A percentile compares a stretch with the other conserved stretches of the same genome.
phyloP scores from a whole-genome alignment of 2,797 vertebrate genomes.

The Girardinus metallicus region DNA sequence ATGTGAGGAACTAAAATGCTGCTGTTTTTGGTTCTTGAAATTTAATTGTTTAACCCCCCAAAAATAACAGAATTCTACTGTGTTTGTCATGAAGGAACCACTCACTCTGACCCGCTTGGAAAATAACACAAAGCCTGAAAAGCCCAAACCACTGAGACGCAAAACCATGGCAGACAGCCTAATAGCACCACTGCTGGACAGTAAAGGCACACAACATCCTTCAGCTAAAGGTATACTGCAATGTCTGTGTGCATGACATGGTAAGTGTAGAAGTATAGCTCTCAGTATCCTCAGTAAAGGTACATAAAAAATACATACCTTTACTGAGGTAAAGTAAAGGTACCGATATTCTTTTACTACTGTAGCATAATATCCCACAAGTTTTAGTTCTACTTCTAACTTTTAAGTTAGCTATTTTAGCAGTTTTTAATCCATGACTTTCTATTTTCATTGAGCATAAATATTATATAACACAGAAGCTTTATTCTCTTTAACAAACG shows the following conservation, averaged over 20 bases:
- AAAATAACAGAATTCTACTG: constrained; percentile 7
- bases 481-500: background rate
- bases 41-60: background rate
- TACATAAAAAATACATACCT: background rate
- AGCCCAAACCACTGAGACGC: constrained; percentile 90
- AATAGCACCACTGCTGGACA: constrained; percentile 90
- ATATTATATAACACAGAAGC: background rate
- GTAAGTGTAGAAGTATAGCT: background rate
- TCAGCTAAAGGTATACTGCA: constrained; percentile 75
- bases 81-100: constrained; percentile 82
- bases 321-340: too few relatives aligned
- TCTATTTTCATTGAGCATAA: background rate
- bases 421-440: background rate
- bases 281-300: background rate
- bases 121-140: constrained; percentile 91
- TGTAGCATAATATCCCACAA: background rate
- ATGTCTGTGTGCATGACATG: background rate
- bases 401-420: background rate
- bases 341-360: background rate
- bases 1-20: background rate
- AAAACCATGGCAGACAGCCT: constrained; percentile 91
- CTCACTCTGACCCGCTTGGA: constrained; percentile 90
- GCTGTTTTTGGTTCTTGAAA: background rate
- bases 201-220: constrained; percentile 87
- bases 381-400: background rate